Conservation (phyloP, 2,888 invertebrate species). For the Ornithoptera alexandrae region DNA sequence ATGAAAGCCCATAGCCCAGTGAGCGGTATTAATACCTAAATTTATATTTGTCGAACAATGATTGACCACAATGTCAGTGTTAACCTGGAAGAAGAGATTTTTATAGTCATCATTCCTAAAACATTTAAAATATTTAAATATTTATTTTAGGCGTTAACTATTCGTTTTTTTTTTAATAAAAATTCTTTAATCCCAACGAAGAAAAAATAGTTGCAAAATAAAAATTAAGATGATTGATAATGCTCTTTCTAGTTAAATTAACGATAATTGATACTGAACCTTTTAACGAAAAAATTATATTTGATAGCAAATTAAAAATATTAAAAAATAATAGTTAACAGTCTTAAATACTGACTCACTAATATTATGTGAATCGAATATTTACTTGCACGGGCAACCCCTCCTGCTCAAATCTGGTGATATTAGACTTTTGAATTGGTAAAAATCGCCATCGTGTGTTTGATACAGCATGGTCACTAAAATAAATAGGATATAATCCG, state of each 20-base stretch:
- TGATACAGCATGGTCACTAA: constrained; percentile 66
- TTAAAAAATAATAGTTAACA: too few relatives aligned
- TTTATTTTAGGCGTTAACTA: not conserved
- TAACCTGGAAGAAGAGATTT: constrained; percentile 54
- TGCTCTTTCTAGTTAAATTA: not conserved
- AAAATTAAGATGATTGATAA: not conserved
- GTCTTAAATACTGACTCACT: not conserved
- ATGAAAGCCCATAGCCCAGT: constrained; percentile 64
- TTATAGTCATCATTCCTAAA: not conserved
- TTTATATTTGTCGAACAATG: constrained; percentile 72
- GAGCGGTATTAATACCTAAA: constrained; percentile 57
- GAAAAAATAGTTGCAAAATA: not conserved
- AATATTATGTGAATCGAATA: not conserved
- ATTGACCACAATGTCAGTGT: constrained; percentile 66
- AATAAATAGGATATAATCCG: constrained; percentile 62
- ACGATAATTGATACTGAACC: not conserved
- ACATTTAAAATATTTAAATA: not conserved
- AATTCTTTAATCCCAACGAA: constrained; percentile 23
- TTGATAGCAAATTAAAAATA: not conserved
- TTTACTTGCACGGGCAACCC: constrained; percentile 55
- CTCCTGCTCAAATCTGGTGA: constrained; percentile 70
- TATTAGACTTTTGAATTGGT: constrained; percentile 54
- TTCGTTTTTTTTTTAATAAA: constrained; percentile 23
- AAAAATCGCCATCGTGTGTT: constrained; percentile 71
- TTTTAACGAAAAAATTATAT: not conserved